These are phyloP conservation scores for Serranus cabrilla DNA, from an alignment of 2,797 vertebrate species.

Conservation along the genomic window DNA sequence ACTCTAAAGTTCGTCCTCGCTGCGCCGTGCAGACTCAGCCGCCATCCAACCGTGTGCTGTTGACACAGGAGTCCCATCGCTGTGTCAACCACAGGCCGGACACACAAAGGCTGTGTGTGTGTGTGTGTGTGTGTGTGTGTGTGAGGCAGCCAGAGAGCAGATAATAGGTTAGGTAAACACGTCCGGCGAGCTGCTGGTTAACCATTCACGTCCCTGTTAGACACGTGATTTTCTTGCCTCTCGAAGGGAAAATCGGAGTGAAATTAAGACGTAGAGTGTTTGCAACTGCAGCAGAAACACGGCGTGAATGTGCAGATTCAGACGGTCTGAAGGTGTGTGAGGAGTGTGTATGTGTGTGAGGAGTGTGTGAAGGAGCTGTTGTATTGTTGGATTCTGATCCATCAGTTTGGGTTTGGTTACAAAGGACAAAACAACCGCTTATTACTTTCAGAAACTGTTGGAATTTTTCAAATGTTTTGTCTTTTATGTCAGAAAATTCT, in stretches of 20 bases:
- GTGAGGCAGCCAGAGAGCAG: slow-evolving; percentile 54
- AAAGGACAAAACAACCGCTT: too few species aligned
- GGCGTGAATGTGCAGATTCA: slow-evolving; percentile 64
- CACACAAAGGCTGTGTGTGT: slow-evolving; percentile 54
- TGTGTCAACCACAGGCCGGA: slow-evolving; percentile 60
- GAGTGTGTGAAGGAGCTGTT: slow-evolving; percentile 1
- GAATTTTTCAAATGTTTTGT: too few species aligned
- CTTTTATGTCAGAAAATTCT: too few species aligned
- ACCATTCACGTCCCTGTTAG: slow-evolving; percentile 27
- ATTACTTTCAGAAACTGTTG: too few species aligned
- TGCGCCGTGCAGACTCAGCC: neutral
- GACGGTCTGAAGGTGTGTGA: slow-evolving; percentile 1
- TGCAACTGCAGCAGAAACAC: slow-evolving; percentile 43
- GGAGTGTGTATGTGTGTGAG: neutral
- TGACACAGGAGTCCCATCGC: slow-evolving; percentile 62
- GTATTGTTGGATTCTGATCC: neutral
- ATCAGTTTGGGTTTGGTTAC: too few species aligned
- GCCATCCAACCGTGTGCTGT: slow-evolving; percentile 65
- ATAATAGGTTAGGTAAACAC: slow-evolving; percentile 65
- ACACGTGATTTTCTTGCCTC: neutral
- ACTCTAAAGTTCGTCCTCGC: neutral
- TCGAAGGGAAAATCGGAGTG: too few species aligned
- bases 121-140: slow-evolving; percentile 4
- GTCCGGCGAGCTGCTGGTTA: slow-evolving; percentile 25
- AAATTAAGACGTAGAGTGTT: neutral